Evolutionary conservation across 1,140 invertebrate genomes (phyloP).

Genomic region (Diorhabda carinulata): DNA sequence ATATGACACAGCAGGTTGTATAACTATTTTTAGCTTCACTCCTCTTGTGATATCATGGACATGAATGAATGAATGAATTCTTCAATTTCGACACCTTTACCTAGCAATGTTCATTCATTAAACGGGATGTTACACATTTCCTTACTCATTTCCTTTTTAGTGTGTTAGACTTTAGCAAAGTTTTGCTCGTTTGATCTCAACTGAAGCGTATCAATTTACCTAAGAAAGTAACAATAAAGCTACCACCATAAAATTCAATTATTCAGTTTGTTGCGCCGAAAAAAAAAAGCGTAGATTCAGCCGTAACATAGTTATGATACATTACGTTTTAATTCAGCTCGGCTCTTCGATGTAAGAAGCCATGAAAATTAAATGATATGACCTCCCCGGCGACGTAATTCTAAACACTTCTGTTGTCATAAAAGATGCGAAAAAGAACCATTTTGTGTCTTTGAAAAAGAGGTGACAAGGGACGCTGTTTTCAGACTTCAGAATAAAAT

Average conservation of each 20-base stretch:
- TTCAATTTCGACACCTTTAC: too few relatives aligned
- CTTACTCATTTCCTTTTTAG: background rate
- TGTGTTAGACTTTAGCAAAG: background rate
- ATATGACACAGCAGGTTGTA: too few relatives aligned
- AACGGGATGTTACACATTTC: too few relatives aligned
- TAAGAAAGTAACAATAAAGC: constrained; percentile 14
- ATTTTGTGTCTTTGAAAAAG: constrained; percentile 42
- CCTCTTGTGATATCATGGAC: too few relatives aligned
- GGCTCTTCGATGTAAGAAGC: constrained; percentile 25
- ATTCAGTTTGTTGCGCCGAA: constrained; percentile 18
- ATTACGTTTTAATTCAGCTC: constrained; percentile 40
- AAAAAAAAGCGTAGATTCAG: constrained; percentile 30
- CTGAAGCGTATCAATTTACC: constrained; percentile 23
- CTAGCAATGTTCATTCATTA: too few relatives aligned
- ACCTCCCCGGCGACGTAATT: constrained; percentile 44
- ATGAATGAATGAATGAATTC: too few relatives aligned
- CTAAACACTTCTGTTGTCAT: constrained; percentile 47
- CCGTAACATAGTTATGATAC: constrained; percentile 41
- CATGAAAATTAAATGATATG: constrained; percentile 48
- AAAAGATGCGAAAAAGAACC: constrained; percentile 43
- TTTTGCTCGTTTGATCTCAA: constrained; percentile 9
- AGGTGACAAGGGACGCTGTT: constrained; percentile 40
- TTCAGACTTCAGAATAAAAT: constrained; percentile 45
- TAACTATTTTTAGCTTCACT: too few relatives aligned
- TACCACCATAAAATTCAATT: constrained; percentile 29